phyloP scores from a whole-genome alignment of 2,888 invertebrate genomes.

The Galerucella nymphaeae region DNA sequence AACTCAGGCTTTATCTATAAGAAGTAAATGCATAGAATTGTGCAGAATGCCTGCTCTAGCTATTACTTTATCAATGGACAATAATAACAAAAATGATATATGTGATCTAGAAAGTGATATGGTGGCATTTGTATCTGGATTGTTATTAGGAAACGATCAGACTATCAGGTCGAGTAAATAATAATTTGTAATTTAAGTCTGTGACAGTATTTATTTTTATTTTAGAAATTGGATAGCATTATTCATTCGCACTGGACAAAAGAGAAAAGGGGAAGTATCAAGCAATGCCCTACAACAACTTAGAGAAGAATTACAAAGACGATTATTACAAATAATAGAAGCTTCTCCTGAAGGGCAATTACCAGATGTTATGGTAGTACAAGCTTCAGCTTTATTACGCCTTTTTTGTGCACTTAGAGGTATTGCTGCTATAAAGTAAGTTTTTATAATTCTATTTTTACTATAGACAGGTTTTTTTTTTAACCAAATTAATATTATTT shows the following conservation, averaged over 20 bases:
- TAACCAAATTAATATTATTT: background rate
- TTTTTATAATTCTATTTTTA: background rate
- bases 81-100: slow-evolving; percentile 57
- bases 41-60: slow-evolving; percentile 91
- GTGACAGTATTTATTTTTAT: slow-evolving; percentile 15
- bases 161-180: slow-evolving; percentile 67
- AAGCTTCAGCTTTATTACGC: slow-evolving; percentile 89
- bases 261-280: slow-evolving; percentile 80
- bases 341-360: slow-evolving; percentile 72
- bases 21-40: slow-evolving; percentile 89
- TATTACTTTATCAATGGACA: slow-evolving; percentile 82
- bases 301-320: slow-evolving; percentile 80
- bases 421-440: slow-evolving; percentile 89
- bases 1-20: slow-evolving; percentile 82
- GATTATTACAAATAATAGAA: slow-evolving; percentile 74
- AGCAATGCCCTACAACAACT: slow-evolving; percentile 76
- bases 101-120: slow-evolving; percentile 60
- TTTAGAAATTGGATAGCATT: slow-evolving; percentile 90
- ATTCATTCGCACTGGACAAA: slow-evolving; percentile 89
- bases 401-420: slow-evolving; percentile 93
- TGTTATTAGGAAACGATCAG: slow-evolving; percentile 88
- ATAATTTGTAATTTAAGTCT: too few relatives aligned
- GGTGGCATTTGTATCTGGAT: slow-evolving; percentile 78
- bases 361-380: slow-evolving; percentile 77
- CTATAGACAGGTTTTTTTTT: background rate